Conservation (phyloP, 2,113 vertebrate genomes). For the Leucopternis melanops region DNA sequence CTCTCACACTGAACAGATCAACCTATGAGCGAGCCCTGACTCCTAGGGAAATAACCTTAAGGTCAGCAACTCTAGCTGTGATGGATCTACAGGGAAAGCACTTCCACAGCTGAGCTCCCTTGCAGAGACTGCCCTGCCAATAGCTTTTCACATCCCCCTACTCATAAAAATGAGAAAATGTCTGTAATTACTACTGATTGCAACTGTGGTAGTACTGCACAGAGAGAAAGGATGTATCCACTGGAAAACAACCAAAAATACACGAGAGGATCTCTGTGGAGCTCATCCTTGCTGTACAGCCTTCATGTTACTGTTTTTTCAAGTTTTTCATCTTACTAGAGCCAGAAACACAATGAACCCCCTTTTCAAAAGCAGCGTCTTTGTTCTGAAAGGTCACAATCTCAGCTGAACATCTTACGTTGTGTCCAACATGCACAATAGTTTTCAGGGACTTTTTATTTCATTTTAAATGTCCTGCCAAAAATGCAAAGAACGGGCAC, state of each 20-base stretch:
- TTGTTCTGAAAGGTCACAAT: slow-evolving; percentile 51
- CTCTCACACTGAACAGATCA: neutral
- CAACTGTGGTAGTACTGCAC: neutral
- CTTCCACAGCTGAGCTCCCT: neutral
- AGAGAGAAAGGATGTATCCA: neutral
- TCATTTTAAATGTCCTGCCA: neutral
- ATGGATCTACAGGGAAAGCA: neutral
- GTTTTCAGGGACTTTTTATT: slow-evolving; percentile 8
- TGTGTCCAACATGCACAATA: neutral
- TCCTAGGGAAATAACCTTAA: slow-evolving; percentile 16
- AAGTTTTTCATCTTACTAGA: slow-evolving; percentile 21
- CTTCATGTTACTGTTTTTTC: neutral
- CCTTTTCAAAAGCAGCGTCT: neutral
- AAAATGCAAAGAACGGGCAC: neutral
- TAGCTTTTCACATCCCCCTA: neutral
- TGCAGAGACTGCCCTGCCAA: neutral
- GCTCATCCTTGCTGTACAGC: neutral
- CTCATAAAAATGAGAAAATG: slow-evolving; percentile 16
- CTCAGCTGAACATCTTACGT: neutral
- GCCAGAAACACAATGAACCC: slow-evolving; percentile 10
- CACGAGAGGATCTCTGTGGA: neutral
- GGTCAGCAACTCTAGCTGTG: neutral
- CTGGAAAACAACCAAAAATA: slow-evolving; percentile 32
- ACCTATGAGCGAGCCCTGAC: neutral
- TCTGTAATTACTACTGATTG: slow-evolving; percentile 34